Evolutionary conservation across 2,888 invertebrate species (phyloP).

Genomic region (Rhagium mordax): DNA sequence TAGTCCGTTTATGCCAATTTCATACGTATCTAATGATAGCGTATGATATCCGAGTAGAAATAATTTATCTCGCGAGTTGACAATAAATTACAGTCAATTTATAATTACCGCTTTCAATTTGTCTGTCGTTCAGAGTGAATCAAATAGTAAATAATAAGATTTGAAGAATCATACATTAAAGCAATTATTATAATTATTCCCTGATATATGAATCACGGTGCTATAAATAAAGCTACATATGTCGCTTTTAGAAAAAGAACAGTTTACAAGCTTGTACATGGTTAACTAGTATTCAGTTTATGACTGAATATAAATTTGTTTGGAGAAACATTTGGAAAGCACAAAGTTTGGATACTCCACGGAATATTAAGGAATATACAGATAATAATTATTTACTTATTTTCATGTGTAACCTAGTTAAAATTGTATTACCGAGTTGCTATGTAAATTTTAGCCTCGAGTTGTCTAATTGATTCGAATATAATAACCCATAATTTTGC

Average conservation of each 20-base stretch:
- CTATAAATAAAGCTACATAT: not conserved
- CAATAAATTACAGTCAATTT: constrained; percentile 21
- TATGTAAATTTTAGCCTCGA: not conserved
- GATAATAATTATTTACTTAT: no score
- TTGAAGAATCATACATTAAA: not conserved
- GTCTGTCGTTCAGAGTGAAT: not conserved
- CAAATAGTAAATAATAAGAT: not conserved
- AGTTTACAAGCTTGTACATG: no score
- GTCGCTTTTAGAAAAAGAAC: no score
- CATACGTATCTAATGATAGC: constrained; percentile 5
- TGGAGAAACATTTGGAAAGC: no score
- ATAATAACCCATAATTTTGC: not conserved
- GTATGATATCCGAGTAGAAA: not conserved
- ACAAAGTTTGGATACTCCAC: no score
- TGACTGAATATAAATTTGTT: no score
- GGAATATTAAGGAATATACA: no score
- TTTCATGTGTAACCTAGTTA: not conserved
- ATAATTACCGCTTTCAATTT: not conserved
- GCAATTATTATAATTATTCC: not conserved
- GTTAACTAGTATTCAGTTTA: no score
- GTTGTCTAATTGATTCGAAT: not conserved
- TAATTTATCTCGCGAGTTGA: constrained; percentile 7
- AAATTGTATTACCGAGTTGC: not conserved
- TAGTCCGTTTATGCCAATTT: not conserved
- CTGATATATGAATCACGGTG: not conserved